These are phyloP conservation scores for Lerema accius DNA, from an alignment of 1,140 invertebrate genomes.

Conservation along the genomic window DNA sequence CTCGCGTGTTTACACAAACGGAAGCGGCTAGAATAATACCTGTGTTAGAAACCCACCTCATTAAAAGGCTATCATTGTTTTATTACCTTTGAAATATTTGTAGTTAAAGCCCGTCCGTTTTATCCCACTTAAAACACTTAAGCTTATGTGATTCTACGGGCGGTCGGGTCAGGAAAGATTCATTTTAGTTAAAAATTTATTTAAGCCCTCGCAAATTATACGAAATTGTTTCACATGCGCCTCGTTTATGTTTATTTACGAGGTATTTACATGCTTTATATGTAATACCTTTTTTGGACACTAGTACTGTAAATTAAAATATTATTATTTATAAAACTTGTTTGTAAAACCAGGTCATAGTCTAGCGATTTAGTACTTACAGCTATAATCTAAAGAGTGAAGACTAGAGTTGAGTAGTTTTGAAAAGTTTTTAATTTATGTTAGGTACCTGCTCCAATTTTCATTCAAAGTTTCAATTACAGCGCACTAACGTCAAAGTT, in stretches of 20 bases:
- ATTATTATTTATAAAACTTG: too few species aligned
- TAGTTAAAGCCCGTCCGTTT: conserved; percentile 45
- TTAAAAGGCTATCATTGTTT: conserved; percentile 43
- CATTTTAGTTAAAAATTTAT: conserved; percentile 47
- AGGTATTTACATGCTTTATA: conserved; percentile 16
- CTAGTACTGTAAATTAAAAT: too few species aligned
- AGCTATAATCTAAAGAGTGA: too few species aligned
- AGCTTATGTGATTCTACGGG: conserved; percentile 36
- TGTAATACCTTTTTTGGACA: conserved; percentile 7
- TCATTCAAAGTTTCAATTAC: too few species aligned
- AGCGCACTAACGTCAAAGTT: too few species aligned
- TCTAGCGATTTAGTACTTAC: too few species aligned
- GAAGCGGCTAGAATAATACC: too few species aligned
- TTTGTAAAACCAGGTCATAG: too few species aligned
- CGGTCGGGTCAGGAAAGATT: conserved; percentile 45
- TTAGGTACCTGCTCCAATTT: too few species aligned
- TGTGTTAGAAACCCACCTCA: not conserved
- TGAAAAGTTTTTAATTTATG: too few species aligned
- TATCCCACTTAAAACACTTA: conserved; percentile 48
- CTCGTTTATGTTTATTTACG: conserved; percentile 10
- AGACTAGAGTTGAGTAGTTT: too few species aligned
- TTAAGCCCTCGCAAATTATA: conserved; percentile 29
- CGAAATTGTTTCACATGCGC: conserved; percentile 23
- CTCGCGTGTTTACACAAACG: not conserved
- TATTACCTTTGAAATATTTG: conserved; percentile 53